Conservation (phyloP, 2,113 vertebrate genomes). For the Myiagra hebetior region DNA sequence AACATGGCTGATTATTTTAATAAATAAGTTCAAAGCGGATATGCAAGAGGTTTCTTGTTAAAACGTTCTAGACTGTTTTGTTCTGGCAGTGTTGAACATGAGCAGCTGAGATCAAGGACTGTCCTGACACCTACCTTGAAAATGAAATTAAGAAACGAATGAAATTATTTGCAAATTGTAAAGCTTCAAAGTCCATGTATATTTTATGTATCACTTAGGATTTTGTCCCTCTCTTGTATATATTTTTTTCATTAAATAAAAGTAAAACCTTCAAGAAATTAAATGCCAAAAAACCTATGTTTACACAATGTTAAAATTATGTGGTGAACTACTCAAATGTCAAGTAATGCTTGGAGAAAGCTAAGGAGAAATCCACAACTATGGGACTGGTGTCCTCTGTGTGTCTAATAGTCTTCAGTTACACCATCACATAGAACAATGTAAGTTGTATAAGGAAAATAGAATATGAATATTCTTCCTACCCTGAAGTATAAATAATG, state of each 20-base stretch:
- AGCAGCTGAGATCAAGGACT: neutral
- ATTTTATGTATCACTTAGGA: neutral
- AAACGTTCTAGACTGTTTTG: neutral
- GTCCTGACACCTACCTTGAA: neutral
- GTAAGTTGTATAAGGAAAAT: neutral
- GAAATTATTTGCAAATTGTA: neutral
- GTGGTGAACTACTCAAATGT: neutral
- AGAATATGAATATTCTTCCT: neutral
- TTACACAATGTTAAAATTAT: neutral
- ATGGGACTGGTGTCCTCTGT: neutral
- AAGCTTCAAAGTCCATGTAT: neutral
- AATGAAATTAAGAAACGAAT: neutral
- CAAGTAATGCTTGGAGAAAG: neutral
- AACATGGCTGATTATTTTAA: neutral
- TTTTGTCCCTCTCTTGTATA: neutral
- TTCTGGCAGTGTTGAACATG: neutral
- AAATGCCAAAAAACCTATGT: neutral
- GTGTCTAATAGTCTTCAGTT: neutral
- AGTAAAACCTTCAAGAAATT: neutral
- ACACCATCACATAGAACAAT: neutral
- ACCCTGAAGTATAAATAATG: neutral
- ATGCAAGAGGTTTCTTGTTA: neutral
- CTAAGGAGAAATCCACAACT: neutral
- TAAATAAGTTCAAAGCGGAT: neutral
- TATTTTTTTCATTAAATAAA: neutral